Percentiles rank a stretch among this genome's conserved stretches.
Evolutionary conservation across 2,113 vertebrate genomes (phyloP).

Genomic region (Progne subis): DNA sequence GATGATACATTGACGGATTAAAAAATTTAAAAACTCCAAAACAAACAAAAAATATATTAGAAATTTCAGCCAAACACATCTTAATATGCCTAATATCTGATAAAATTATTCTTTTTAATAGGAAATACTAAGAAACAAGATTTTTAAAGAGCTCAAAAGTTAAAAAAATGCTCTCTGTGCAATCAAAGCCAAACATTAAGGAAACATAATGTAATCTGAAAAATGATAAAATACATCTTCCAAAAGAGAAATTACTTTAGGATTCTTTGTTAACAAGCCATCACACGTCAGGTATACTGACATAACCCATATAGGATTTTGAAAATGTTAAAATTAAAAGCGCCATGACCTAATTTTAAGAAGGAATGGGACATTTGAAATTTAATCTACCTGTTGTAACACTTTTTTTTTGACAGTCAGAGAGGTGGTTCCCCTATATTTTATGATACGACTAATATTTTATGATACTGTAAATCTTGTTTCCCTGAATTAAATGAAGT

Average conservation of each 20-base stretch:
- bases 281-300: constrained; percentile 49
- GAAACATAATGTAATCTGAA: not conserved
- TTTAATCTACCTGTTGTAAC: not conserved
- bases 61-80: not conserved
- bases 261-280: not conserved
- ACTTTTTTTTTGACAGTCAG: not conserved
- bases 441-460: not conserved
- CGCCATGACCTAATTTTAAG: not conserved
- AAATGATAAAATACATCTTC: not conserved
- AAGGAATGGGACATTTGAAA: not conserved
- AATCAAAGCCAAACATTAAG: not conserved
- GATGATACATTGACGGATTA: not conserved
- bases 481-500: not conserved
- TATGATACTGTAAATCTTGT: not conserved
- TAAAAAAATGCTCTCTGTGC: not conserved
- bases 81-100: not conserved
- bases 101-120: not conserved
- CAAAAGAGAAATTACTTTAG: not conserved
- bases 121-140: not conserved
- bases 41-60: not conserved
- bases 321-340: not conserved
- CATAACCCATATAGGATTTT: not conserved
- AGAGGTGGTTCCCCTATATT: not conserved
- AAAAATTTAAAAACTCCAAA: not conserved
- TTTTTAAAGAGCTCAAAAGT: not conserved